phyloP scores from a whole-genome alignment of 1,140 invertebrate genomes.

The Drosophila subobscura region DNA sequence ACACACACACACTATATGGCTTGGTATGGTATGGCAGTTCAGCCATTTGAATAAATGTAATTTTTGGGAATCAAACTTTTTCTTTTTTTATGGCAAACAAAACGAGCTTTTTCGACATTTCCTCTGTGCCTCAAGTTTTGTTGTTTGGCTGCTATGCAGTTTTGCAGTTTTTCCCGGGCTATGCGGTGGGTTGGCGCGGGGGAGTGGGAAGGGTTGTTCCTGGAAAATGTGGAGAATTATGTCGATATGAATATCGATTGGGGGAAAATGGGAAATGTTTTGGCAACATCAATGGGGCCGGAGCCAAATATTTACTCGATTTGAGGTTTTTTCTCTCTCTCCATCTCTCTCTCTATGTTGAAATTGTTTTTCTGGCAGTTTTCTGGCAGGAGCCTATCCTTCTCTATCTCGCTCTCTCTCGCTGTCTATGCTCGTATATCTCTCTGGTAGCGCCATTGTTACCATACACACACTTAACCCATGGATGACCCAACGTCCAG shows the following conservation, averaged over 20 bases:
- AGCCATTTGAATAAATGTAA: constrained; percentile 58
- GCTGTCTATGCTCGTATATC: constrained; percentile 2
- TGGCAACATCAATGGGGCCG: constrained; percentile 46
- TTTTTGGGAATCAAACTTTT: constrained; percentile 34
- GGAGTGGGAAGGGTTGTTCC: not conserved
- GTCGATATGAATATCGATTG: constrained; percentile 61
- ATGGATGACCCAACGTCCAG: constrained; percentile 1
- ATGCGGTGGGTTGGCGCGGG: not conserved
- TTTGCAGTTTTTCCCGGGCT: no score
- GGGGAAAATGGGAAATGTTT: constrained; percentile 45
- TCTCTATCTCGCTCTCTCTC: constrained; percentile 2
- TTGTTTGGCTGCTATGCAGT: no score
- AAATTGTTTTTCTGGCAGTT: constrained; percentile 76
- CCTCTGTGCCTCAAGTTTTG: no score
- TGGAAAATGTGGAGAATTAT: constrained; percentile 52
- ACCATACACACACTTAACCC: constrained; percentile 11
- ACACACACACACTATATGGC: not conserved
- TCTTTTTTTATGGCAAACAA: constrained; percentile 32
- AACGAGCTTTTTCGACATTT: constrained; percentile 11
- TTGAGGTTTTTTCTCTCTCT: constrained; percentile 43
- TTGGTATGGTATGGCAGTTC: constrained; percentile 1
- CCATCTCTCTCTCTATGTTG: constrained; percentile 25
- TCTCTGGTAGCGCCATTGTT: not conserved
- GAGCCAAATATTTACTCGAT: constrained; percentile 67
- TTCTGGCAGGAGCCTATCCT: constrained; percentile 34